A percentile compares a stretch with the other conserved stretches of the same genome.
Evolutionary conservation across 2,113 vertebrate genomes (phyloP).

Genomic region (Kobus ellipsiprymnus): DNA sequence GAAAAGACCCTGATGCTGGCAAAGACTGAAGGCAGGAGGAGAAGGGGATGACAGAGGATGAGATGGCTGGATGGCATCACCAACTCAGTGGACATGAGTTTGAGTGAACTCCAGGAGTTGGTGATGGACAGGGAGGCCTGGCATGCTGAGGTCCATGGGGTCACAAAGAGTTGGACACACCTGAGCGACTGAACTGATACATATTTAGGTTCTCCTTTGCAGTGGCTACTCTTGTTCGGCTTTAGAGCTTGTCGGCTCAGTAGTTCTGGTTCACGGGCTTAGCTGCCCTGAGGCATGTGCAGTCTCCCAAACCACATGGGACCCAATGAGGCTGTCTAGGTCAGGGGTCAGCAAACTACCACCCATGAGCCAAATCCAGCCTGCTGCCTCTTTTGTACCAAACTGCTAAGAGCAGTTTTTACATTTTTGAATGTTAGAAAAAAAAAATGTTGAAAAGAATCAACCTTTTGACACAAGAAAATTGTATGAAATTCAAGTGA

Average conservation of each 20-base stretch:
- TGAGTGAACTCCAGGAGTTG: background rate
- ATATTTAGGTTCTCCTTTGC: background rate
- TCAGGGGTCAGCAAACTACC: background rate
- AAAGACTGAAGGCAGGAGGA: background rate
- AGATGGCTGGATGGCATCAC: background rate
- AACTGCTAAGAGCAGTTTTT: background rate
- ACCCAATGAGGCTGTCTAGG: background rate
- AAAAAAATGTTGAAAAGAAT: background rate
- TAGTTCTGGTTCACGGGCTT: background rate
- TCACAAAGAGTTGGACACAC: background rate
- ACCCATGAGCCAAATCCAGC: fast-evolving
- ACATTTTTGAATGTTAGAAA: background rate
- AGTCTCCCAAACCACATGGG: fast-evolving
- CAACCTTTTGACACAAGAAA: background rate
- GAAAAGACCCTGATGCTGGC: background rate
- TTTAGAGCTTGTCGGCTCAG: background rate
- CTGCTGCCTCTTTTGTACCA: background rate
- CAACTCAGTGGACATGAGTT: background rate
- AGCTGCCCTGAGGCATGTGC: background rate
- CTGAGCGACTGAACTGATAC: background rate
- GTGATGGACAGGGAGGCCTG: background rate
- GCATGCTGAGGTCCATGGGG: background rate
- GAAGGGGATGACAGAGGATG: background rate
- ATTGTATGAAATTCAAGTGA: background rate
- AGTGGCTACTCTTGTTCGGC: background rate